Evolutionary conservation across 1,140 invertebrate genomes (phyloP).

Genomic region (Drosophila nannoptera): DNA sequence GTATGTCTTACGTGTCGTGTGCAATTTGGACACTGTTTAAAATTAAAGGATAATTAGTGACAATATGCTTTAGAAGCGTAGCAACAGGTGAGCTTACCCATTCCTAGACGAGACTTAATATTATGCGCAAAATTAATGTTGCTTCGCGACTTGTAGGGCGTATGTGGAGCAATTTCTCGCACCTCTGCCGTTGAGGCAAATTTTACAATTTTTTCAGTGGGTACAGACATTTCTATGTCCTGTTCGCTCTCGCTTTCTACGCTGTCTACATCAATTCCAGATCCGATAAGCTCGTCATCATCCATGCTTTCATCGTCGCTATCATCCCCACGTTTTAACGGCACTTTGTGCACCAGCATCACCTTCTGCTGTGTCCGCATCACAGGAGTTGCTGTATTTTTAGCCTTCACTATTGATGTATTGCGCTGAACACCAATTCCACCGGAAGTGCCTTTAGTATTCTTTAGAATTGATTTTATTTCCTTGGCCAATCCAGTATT

Average conservation of each 20-base stretch:
- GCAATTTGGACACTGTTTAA: slow-evolving; percentile 59
- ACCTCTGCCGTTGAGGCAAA: slow-evolving; percentile 77
- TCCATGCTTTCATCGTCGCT: slow-evolving; percentile 66
- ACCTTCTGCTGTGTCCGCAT: slow-evolving; percentile 66
- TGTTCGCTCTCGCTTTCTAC: slow-evolving; percentile 32
- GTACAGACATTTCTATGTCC: slow-evolving; percentile 38
- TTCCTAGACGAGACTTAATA: slow-evolving; percentile 71
- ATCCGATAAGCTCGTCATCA: slow-evolving; percentile 22
- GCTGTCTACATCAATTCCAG: slow-evolving; percentile 35
- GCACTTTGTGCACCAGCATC: slow-evolving; percentile 75
- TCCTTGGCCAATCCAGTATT: slow-evolving; percentile 51
- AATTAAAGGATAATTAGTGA: not conserved
- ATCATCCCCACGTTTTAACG: slow-evolving; percentile 64
- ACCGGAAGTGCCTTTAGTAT: slow-evolving; percentile 43
- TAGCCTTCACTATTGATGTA: slow-evolving; percentile 69
- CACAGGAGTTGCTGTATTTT: slow-evolving; percentile 39
- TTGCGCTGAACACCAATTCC: slow-evolving; percentile 40
- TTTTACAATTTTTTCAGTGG: slow-evolving; percentile 71
- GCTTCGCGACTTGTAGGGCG: slow-evolving; percentile 38
- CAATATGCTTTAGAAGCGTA: not conserved
- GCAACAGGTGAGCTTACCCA: slow-evolving; percentile 41
- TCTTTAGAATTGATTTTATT: slow-evolving; percentile 77
- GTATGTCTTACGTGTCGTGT: slow-evolving; percentile 67
- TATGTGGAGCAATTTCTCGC: slow-evolving; percentile 68
- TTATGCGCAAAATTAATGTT: slow-evolving; percentile 56